Evolutionary conservation across 2,797 vertebrate genomes (phyloP), one percentile per base, ranked within the genome.

Genomic region (Hephaestus fuliginosus): DNA sequence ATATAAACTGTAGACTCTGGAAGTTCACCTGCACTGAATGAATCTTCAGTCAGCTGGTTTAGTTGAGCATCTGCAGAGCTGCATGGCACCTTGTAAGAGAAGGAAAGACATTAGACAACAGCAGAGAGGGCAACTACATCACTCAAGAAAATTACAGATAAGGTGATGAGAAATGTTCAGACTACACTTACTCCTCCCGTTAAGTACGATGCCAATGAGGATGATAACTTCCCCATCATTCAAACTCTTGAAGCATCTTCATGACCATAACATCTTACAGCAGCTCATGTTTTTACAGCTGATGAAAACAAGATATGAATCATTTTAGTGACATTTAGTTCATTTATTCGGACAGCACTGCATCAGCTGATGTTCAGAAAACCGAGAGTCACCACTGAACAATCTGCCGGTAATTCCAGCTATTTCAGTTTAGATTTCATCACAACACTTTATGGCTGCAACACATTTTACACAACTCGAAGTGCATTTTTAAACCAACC

Each of bases 371-470:
- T 49, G 82, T 67, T 97, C 97, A 97, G 97, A 95, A 96, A 96
- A 96, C 93, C 83, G 0, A 88, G 64, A 15, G n/a, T 97, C 97
- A 97, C 95, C 97, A 98, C 96, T 83, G 82, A 49, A 80, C 94
- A 91, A 91, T 98, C 97, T 97, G 97, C 87, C 96, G 96, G 97
- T 97, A 98, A 98, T 98, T 98, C 97, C 97, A 97, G 96, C 90
- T 82, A 5, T 84, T 90, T 91, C 82, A 88, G 86, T 91, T 92
- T 83, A 53, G 25, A 39, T 69, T 82, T 91, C 88, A 89, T 91
- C 89, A 88, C 28, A 1, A 86, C 86, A 72, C 25, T 53, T 58
- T 1, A 44, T 1, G 4, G n/a, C 8, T n/a, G 12, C 2, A 18
- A 14, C 1, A 20, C 1, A 28, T 41, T 44, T 64, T 22, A 58